These are phyloP conservation scores for Coregonus suidteri DNA, from an alignment of 2,797 vertebrate species.

Conservation along the genomic window DNA sequence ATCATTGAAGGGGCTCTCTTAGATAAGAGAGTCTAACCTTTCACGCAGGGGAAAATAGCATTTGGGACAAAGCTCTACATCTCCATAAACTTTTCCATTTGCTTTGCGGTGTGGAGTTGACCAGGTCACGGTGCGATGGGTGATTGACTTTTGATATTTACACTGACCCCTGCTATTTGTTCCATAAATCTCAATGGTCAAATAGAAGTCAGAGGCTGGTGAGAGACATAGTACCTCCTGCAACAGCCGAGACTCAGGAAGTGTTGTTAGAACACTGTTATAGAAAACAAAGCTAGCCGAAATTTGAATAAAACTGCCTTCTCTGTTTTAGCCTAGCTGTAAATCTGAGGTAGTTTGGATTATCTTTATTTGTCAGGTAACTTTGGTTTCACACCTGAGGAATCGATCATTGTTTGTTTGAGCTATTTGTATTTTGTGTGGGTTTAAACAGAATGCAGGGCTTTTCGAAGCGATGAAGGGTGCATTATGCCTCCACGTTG, in stretches of 20 bases:
- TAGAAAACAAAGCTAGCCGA: neutral
- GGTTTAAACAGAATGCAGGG: neutral
- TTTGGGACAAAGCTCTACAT: neutral
- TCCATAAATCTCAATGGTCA: neutral
- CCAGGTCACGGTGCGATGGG: neutral
- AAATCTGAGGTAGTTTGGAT: neutral
- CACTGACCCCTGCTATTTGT: neutral
- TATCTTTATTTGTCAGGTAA: too few relatives aligned
- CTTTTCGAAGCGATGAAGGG: neutral
- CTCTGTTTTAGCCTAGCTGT: neutral
- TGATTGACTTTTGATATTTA: neutral
- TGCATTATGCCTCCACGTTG: neutral
- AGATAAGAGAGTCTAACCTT: slow-evolving; percentile 54
- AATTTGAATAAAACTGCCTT: neutral
- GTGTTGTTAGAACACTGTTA: neutral
- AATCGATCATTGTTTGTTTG: neutral
- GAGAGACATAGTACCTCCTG: too few relatives aligned
- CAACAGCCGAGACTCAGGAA: neutral
- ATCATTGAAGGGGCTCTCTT: slow-evolving; percentile 45
- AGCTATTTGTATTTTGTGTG: slow-evolving; percentile 1
- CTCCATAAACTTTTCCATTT: slow-evolving; percentile 25
- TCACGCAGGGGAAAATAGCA: slow-evolving; percentile 37
- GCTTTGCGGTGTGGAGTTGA: slow-evolving; percentile 15
- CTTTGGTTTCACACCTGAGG: neutral
- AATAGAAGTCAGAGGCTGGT: neutral